Evolutionary conservation across 2,888 invertebrate genomes (phyloP).

Genomic region (Reticulitermes lucifugus): DNA sequence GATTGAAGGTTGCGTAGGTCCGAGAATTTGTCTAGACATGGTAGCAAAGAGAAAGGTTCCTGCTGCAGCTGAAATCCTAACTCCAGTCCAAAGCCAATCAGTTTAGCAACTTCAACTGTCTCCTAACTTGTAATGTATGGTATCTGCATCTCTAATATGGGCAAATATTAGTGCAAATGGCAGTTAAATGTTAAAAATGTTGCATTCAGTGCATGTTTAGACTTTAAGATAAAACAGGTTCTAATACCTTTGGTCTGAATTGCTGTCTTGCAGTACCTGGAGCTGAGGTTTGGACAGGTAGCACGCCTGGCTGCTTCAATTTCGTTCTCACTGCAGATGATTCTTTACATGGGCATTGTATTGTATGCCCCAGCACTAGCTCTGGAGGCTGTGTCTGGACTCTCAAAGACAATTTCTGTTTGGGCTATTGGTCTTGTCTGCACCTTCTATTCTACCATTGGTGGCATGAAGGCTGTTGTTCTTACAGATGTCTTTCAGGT

Average conservation of each 20-base stretch:
- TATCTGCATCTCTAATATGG: no score
- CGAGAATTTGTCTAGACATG: no score
- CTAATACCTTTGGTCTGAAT: not conserved
- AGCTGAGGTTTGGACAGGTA: constrained; percentile 83
- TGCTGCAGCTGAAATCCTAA: no score
- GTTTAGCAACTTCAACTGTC: no score
- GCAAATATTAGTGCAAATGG: no score
- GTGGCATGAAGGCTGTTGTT: constrained; percentile 92
- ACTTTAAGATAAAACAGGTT: no score
- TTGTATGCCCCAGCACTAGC: constrained; percentile 94
- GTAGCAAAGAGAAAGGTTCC: no score
- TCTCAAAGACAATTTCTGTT: constrained; percentile 78
- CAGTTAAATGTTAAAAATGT: no score
- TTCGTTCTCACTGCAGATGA: constrained; percentile 90
- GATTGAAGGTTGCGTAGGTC: no score
- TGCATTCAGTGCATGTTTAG: no score
- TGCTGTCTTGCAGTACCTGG: constrained; percentile 78
- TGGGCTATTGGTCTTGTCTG: constrained; percentile 80
- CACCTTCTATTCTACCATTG: constrained; percentile 88
- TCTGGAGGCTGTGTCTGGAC: constrained; percentile 86
- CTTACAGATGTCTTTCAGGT: constrained; percentile 83
- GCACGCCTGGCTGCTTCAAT: constrained; percentile 84
- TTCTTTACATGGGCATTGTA: constrained; percentile 91
- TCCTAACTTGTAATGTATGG: no score
- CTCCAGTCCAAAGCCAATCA: no score